These are phyloP conservation scores for Fregetta grallaria DNA, from an alignment of 2,113 vertebrate genomes.

Conservation along the genomic window DNA sequence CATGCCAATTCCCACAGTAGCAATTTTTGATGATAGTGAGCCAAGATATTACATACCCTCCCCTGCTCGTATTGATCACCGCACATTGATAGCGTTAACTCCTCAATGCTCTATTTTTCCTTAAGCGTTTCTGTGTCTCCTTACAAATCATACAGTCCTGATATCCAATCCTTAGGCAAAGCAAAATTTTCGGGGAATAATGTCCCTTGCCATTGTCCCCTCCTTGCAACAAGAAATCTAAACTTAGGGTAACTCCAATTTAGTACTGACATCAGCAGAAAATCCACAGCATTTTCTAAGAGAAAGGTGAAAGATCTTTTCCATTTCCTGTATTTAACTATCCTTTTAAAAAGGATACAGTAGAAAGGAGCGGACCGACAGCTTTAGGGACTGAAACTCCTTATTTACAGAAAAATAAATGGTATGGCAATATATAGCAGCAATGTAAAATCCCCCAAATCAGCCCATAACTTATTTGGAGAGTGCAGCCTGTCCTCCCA, in stretches of 20 bases:
- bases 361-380: neutral
- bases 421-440: neutral
- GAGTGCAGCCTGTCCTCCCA: neutral
- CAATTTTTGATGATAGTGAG: neutral
- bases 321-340: neutral
- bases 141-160: neutral
- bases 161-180: neutral
- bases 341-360: neutral
- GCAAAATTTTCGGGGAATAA: neutral
- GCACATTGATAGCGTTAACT: neutral
- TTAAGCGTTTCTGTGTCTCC: neutral
- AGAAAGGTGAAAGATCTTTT: neutral
- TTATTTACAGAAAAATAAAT: neutral
- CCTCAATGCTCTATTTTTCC: neutral
- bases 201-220: neutral
- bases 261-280: neutral
- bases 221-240: neutral
- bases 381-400: neutral
- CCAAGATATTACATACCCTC: neutral
- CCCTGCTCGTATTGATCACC: slow-evolving; percentile 11
- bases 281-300: neutral
- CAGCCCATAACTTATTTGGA: neutral
- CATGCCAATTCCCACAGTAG: neutral
- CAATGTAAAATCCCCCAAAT: neutral
- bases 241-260: neutral